phyloP scores from a whole-genome alignment of 2,888 invertebrate species.

The Apotomis capreana region DNA sequence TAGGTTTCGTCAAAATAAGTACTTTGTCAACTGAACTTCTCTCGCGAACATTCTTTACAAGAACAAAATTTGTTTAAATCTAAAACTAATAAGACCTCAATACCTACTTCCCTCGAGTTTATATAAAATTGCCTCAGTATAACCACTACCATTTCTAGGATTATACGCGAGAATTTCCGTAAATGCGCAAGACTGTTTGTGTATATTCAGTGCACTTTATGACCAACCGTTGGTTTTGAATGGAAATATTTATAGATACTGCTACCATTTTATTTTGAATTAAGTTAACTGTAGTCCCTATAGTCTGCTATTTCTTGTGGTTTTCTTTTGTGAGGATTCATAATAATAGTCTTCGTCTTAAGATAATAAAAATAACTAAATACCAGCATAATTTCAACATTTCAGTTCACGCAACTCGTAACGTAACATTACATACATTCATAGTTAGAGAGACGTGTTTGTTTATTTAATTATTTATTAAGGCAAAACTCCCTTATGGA shows the following conservation, averaged over 20 bases:
- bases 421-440: no score
- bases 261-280: background rate
- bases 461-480: no score
- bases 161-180: conserved; percentile 6
- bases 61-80: background rate
- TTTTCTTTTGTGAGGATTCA: background rate
- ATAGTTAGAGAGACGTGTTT: no score
- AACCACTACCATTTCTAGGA: background rate
- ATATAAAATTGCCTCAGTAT: background rate
- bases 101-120: background rate
- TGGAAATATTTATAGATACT: conserved; percentile 2
- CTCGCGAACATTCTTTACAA: no score
- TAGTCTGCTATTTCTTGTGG: background rate
- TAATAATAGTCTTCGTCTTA: no score
- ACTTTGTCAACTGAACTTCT: no score
- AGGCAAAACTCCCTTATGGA: no score
- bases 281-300: background rate
- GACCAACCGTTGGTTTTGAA: conserved; percentile 4
- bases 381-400: no score
- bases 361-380: no score
- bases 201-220: conserved; percentile 5
- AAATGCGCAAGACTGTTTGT: conserved; percentile 13
- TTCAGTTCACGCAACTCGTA: no score
- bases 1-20: no score
- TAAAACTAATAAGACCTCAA: background rate